A percentile compares a stretch with the other conserved stretches of the same genome.
phyloP scores from a whole-genome alignment of 2,797 vertebrate genomes.

The Alectoris magna region DNA sequence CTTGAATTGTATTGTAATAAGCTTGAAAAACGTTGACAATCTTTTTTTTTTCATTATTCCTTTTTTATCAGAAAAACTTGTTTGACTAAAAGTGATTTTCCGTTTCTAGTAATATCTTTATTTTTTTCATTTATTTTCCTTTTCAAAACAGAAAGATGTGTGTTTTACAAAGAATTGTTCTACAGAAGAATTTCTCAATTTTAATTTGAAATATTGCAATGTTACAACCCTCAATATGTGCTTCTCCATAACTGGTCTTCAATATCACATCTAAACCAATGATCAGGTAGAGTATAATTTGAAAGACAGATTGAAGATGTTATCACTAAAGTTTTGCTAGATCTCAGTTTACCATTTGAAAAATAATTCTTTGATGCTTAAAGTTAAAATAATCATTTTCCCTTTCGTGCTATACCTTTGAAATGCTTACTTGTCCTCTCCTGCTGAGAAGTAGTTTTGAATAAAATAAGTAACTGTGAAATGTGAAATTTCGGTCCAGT shows the following conservation, averaged over 20 bases:
- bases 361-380: not conserved
- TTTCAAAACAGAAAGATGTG: not conserved
- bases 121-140: not conserved
- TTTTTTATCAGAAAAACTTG: not conserved
- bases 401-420: not conserved
- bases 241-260: not conserved
- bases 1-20: not conserved
- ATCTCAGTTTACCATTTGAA: not conserved
- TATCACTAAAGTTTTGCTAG: not conserved
- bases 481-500: not conserved
- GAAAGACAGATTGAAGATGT: not conserved
- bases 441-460: not conserved
- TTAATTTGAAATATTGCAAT: not conserved
- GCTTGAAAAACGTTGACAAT: not conserved
- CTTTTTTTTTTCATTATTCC: not conserved
- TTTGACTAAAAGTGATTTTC: not conserved
- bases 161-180: not conserved
- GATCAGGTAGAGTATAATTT: not conserved
- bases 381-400: not conserved
- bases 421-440: not conserved
- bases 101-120: not conserved
- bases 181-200: not conserved
- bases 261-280: not conserved
- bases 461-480: not conserved
- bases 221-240: not conserved